These are phyloP conservation scores for Siphamia tubifer DNA, from an alignment of 2,113 vertebrate species.

Conservation along the genomic window DNA sequence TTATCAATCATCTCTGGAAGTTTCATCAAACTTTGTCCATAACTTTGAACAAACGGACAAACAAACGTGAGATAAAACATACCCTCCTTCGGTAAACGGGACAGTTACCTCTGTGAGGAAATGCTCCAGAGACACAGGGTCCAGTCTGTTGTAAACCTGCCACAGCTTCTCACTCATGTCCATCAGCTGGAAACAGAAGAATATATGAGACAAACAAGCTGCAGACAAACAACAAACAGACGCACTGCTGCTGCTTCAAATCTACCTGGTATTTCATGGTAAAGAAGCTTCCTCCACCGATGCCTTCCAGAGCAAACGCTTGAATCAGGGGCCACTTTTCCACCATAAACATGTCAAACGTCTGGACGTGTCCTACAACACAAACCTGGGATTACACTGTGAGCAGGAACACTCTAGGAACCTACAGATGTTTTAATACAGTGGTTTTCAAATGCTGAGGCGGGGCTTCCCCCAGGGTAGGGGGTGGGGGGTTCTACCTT, in stretches of 20 bases:
- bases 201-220: neutral
- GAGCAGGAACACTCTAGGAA: too few species aligned
- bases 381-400: neutral
- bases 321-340: constrained; percentile 98
- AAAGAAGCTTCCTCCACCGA: constrained; percentile 95
- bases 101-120: constrained; percentile 90
- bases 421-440: too few species aligned
- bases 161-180: constrained; percentile 92
- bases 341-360: constrained; percentile 95
- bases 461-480: too few species aligned
- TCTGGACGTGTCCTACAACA: constrained; percentile 89
- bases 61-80: too few species aligned
- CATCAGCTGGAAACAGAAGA: constrained; percentile 81
- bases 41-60: too few species aligned
- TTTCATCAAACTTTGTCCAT: too few species aligned
- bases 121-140: constrained; percentile 88
- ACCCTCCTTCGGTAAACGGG: too few species aligned
- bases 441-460: too few species aligned
- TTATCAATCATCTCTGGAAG: too few species aligned
- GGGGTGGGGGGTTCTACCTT: constrained; percentile 86
- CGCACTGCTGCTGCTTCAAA: neutral
- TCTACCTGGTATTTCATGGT: constrained; percentile 94
- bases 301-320: constrained; percentile 95
- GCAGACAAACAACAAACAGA: neutral
- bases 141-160: constrained; percentile 89